A percentile compares a stretch with the other conserved stretches of the same genome.
Conservation (phyloP, 2,113 vertebrate species). For the Ardeotis arabs region DNA sequence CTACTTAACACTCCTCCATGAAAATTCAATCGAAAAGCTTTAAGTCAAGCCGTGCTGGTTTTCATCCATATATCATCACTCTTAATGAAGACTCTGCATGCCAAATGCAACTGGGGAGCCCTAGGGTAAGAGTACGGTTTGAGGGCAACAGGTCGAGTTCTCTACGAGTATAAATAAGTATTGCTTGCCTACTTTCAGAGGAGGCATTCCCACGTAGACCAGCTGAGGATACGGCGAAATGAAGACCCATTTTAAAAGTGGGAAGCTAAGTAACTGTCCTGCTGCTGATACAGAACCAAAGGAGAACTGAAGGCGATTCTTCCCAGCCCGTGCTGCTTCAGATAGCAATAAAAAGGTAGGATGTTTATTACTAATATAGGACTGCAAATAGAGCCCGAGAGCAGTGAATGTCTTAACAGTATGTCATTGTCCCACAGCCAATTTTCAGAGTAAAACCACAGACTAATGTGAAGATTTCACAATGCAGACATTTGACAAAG, state of each 20-base stretch:
- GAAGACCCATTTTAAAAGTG: background rate
- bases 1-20: background rate
- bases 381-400: background rate
- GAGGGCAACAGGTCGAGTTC: background rate
- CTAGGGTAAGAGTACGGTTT: background rate
- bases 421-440: slow-evolving; percentile 7
- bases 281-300: background rate
- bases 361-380: background rate
- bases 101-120: background rate
- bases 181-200: background rate
- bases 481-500: slow-evolving; percentile 45
- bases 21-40: background rate
- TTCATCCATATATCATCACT: background rate
- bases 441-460: slow-evolving; percentile 49
- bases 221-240: background rate
- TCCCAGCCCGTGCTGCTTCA: background rate
- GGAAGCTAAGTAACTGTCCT: background rate
- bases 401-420: background rate
- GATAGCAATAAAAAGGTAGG: background rate
- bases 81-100: background rate
- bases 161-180: background rate
- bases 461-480: slow-evolving; percentile 53
- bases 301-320: background rate
- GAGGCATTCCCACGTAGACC: background rate
- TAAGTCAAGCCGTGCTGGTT: background rate